Evolutionary conservation across 2,888 invertebrate species (phyloP), one percentile per base, ranked within the genome.

Genomic region (Hololepta plana): DNA sequence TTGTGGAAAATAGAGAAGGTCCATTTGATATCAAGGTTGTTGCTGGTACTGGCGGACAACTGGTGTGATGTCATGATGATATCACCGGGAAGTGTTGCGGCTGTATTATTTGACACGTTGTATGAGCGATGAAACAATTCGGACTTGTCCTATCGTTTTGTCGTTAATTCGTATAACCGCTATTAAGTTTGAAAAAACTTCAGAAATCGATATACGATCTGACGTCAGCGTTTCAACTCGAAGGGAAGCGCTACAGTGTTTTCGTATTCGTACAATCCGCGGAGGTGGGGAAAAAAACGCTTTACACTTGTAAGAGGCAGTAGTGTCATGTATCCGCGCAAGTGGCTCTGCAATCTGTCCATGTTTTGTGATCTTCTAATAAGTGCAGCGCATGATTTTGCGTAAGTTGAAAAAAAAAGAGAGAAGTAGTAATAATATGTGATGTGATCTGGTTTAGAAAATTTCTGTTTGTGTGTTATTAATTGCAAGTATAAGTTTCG

Each of bases 31-130:
- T 50, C 51, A 53, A 53, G 53, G 53, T 48, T 28, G 31, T 21
- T 24, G 23, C 13, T 30, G 32, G 32, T 42, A 50, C 51, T 43
- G 42, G 43, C 44, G 49, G 51, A 47, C 38, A 47, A 45, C 48
- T 45, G 50, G 47, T 55, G 51, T 58, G 58, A 58, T 55, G 54
- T 58, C 58, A 58, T 53, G 38, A 53, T 58, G 58, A 57, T 56
- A 57, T 58, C 58, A 57, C 43, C 54, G 52, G 51, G 51, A 54
- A 53, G 50, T 51, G 46, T 43, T 49, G 47, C 41, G 44, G 44
- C 41, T 29, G 29, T 26, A 23, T 25, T 31, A 25, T 15, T 13
- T 10, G 11, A n/a, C 19, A 15, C 16, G 5, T 11, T 26, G 35
- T 40, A 38, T 38, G 41, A n/a, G n/a, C n/a, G n/a, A n/a, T n/a